Conservation (phyloP, 2,888 invertebrate genomes). For the Lordiphosa andalusiaca region DNA sequence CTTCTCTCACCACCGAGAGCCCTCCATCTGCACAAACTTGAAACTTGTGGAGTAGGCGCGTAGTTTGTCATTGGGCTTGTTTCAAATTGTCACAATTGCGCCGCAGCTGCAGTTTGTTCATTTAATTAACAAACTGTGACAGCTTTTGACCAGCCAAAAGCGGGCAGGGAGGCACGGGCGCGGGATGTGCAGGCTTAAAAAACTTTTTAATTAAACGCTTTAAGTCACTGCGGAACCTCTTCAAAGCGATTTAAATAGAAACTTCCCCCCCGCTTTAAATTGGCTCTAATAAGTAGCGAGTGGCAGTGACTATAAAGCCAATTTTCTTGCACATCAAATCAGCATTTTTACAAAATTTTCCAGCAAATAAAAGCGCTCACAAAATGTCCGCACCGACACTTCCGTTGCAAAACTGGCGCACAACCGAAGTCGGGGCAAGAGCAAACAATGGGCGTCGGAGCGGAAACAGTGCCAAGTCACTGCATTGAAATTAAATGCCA, state of each 20-base stretch:
- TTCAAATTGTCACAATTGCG: slow-evolving; percentile 14
- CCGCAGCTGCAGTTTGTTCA: slow-evolving; percentile 43
- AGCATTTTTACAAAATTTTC: slow-evolving; percentile 12
- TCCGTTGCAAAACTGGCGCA: slow-evolving; percentile 8
- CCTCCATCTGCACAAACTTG: no score
- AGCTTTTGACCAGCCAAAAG: slow-evolving; percentile 16
- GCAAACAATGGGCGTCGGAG: slow-evolving; percentile 13
- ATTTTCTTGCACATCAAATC: slow-evolving; percentile 5
- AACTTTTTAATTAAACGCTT: slow-evolving; percentile 51
- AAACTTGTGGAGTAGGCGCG: no score
- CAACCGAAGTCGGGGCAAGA: not conserved
- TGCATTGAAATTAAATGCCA: slow-evolving; percentile 12
- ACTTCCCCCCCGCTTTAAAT: slow-evolving; percentile 1
- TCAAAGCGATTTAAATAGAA: slow-evolving; percentile 8
- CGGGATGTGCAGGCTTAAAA: slow-evolving; percentile 7
- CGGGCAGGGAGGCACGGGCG: slow-evolving; percentile 4
- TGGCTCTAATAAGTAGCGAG: not conserved
- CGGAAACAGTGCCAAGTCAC: slow-evolving; percentile 14
- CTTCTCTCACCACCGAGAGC: no score
- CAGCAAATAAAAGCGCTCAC: slow-evolving; percentile 11
- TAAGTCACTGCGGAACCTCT: slow-evolving; percentile 7
- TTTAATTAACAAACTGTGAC: slow-evolving; percentile 51
- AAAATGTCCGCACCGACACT: slow-evolving; percentile 11
- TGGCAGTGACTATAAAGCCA: slow-evolving; percentile 3
- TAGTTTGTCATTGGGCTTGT: not conserved